Base-by-base conservation (phyloP, 2,888 invertebrate genomes). In the Cheilosia scutellata region DNA sequence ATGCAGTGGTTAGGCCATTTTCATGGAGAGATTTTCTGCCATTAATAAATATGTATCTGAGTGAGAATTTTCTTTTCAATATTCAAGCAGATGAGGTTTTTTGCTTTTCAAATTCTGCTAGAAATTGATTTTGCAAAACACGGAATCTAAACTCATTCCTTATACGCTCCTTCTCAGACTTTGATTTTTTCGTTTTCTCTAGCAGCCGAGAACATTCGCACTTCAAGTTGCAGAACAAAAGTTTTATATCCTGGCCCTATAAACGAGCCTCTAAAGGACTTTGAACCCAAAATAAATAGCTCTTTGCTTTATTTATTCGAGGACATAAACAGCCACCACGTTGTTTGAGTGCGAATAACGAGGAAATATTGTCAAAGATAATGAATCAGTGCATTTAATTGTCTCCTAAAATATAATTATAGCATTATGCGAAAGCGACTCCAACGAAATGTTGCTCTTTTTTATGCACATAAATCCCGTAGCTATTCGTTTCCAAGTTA, bases 381-480 rank as follows among this genome's bases (percentile, higher is more conserved):
- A 53, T 27, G n/a, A 53, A 53, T 53, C 53, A 55, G n/a, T 6
- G 31, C 31, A 55, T 55, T 31, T 55, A 55, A 31, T 16, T 31
- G 55, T 16, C 55, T 6, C n/a, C 9, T 33, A 20, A 47, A n/a
- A 47, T 16, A 20, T 47, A 16, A 47, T 47, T 20, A 47, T 47
- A 6, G 11, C 9, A 9, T 16, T 29, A 27, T 31, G 9, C 53
- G 70, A 62, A 57, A 55, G 53, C 53, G 20, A 20, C 62, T 55
- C 37, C 63, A 53, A 27, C 29, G 71, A 57, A 63, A 63, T 40
- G 72, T 57, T 78, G 78, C 31, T 57, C 57, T 47, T 78, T 71
- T 78, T 78, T 51, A 27, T 27, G 29, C 72, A 37, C 9, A 4
- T 57, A 33, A 72, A 63, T 62, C 27, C 51, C 51, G 44, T 62